Base-by-base conservation (phyloP, 64 coral and sea anemone genomes). In the Actinia equina region DNA sequence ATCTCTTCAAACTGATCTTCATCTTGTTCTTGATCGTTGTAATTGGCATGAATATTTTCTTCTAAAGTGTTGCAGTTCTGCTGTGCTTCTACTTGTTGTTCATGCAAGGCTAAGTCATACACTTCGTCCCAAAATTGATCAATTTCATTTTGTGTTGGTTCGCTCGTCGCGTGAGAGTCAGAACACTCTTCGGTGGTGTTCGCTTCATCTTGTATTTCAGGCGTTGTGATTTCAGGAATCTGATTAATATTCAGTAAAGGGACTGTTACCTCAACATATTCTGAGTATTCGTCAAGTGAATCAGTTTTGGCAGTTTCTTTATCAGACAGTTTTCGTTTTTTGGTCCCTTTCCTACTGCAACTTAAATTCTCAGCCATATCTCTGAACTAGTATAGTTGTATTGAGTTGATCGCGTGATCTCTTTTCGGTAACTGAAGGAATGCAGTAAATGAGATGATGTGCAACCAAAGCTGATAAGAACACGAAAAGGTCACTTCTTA, bases 401-500 rank as follows among this genome's bases (percentile, higher is more conserved):
- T n/a, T n/a, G n/a, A n/a, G n/a, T n/a, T n/a, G n/a, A n/a, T n/a
- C n/a, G n/a, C n/a, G n/a, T n/a, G n/a, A n/a, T n/a, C n/a, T n/a
- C n/a, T n/a, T n/a, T n/a, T n/a, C n/a, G n/a, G n/a, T n/a, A n/a
- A n/a, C n/a, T n/a, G n/a, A n/a, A n/a, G n/a, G n/a, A n/a, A n/a
- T n/a, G n/a, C n/a, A n/a, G n/a, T n/a, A n/a, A n/a, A n/a, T n/a
- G n/a, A n/a, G n/a, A n/a, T n/a, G n/a, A n/a, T n/a, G n/a, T n/a
- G n/a, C 59, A 61, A 61, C 59, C 15, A 69, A 23, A 23, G 17
- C 64, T 5, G 64, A 69, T 69, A 69, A 69, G n/a, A 69, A 25
- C n/a, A n/a, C n/a, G n/a, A 69, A 69, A 69, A 69, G 64, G 64
- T 69, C 11, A 69, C 64, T 69, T 69, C 64, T 69, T 25, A 69